Evolutionary conservation across 2,113 vertebrate genomes (phyloP), one percentile per base, ranked within the genome.

Genomic region (Carassius carassius): DNA sequence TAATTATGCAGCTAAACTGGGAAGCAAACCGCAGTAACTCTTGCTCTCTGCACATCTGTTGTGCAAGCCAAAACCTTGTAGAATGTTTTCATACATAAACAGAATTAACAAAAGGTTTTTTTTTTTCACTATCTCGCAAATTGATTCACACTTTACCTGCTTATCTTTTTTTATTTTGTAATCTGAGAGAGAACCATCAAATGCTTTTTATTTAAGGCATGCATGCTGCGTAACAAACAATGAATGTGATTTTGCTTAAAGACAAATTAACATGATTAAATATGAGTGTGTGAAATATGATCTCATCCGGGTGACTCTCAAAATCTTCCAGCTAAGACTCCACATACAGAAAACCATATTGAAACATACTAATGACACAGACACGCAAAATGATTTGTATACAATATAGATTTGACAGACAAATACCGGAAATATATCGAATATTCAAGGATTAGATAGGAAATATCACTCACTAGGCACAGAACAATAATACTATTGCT

Each of bases 401-500:
- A 81, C 78, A 80, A 73, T 75, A 60, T 32, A 80, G 79, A 63
- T 78, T 69, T 81, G 73, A 67, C 79, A 80, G 67, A 88, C 88
- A 85, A 86, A 56, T 84, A 81, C 86, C 51, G 83, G 87, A 92
- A 84, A 89, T 90, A 88, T 90, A 80, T 83, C 75, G 78, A 78
- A 86, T 78, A 84, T 69, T 67, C 49, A 74, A 87, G 65, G 62
- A 81, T 76, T 82, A 82, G 80, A 90, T 87, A 85, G 86, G 37
- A 85, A 81, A 87, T 65, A 83, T 86, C 56, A 85, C 82, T 69
- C 67, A 82, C 82, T 65, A 90, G 90, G 83, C 89, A 92, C 89
- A 86, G 82, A 84, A 89, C 86, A 91, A 73, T 76, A 91, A 73
- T 76, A 89, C 91, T 93, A 94, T 94, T 95, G 93, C 93, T 94